phyloP scores from a whole-genome alignment of 2,113 vertebrate species.

The Uropsilus gracilis region DNA sequence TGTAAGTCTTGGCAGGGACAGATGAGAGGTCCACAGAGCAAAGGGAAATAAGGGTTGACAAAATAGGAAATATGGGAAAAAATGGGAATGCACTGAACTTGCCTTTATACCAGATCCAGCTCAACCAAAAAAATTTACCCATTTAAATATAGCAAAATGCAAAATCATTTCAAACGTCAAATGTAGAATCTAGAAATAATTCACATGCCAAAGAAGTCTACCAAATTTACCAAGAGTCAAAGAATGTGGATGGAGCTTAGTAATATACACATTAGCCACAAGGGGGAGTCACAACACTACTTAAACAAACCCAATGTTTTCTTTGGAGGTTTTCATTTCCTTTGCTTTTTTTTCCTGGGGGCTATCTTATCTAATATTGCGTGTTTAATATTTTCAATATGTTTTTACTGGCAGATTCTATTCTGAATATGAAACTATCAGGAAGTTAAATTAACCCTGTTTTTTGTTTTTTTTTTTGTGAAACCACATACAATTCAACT shows the following conservation, averaged over 20 bases:
- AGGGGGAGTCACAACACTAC: slow-evolving; percentile 17
- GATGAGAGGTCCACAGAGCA: background rate
- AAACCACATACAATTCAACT: background rate
- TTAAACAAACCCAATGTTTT: background rate
- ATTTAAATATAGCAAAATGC: background rate
- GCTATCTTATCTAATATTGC: slow-evolving; percentile 52
- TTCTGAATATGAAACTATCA: slow-evolving; percentile 43
- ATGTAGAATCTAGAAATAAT: slow-evolving; percentile 20
- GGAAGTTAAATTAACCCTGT: slow-evolving; percentile 37
- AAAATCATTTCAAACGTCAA: background rate
- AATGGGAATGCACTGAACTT: background rate
- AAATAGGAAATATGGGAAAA: background rate
- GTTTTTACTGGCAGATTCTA: slow-evolving; percentile 73
- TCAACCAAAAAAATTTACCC: background rate
- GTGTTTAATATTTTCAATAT: slow-evolving; percentile 69
- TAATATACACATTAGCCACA: background rate
- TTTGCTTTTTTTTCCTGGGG: slow-evolving; percentile 6
- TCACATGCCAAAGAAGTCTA: background rate
- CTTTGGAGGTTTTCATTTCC: slow-evolving; percentile 35
- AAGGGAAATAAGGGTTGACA: background rate
- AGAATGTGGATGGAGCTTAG: background rate
- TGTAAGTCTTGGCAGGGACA: background rate
- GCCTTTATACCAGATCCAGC: background rate
- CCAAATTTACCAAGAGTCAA: slow-evolving; percentile 42
- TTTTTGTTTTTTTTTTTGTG: too few species aligned